A percentile compares a stretch with the other conserved stretches of the same genome.
These are phyloP conservation scores for Cathartes aura DNA, from an alignment of 2,113 vertebrate genomes.

Conservation along the genomic window DNA sequence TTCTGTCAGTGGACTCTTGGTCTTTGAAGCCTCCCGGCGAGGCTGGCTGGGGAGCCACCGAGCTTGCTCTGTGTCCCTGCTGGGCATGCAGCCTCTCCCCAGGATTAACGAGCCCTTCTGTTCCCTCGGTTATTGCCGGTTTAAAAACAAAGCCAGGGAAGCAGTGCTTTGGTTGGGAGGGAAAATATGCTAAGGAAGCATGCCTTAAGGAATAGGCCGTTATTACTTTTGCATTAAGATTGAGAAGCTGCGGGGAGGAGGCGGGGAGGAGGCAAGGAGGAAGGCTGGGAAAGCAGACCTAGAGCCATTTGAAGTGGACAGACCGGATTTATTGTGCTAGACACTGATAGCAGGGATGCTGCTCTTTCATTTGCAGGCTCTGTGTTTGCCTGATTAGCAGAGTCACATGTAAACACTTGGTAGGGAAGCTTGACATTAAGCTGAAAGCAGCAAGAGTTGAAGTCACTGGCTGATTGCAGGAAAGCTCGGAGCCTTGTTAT, in stretches of 20 bases:
- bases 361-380: constrained; percentile 23
- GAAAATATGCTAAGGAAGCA: not conserved
- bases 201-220: not conserved
- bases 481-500: not conserved
- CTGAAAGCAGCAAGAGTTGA: not conserved
- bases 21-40: not conserved
- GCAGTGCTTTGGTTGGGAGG: not conserved
- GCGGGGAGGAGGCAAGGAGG: not conserved
- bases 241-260: not conserved
- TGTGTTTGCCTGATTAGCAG: constrained; percentile 24
- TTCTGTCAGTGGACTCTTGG: not conserved
- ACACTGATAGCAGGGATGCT: not conserved
- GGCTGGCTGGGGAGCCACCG: not conserved
- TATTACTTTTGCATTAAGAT: not conserved
- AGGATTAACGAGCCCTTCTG: not conserved
- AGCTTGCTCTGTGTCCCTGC: not conserved
- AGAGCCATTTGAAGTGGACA: not conserved
- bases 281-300: not conserved
- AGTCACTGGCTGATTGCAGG: not conserved
- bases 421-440: not conserved
- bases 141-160: constrained; percentile 21
- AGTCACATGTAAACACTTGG: not conserved
- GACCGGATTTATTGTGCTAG: not conserved
- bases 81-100: not conserved
- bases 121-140: not conserved